These are phyloP conservation scores for Heterotilapia buettikoferi DNA, from an alignment of 2,113 vertebrate genomes.

Conservation along the genomic window DNA sequence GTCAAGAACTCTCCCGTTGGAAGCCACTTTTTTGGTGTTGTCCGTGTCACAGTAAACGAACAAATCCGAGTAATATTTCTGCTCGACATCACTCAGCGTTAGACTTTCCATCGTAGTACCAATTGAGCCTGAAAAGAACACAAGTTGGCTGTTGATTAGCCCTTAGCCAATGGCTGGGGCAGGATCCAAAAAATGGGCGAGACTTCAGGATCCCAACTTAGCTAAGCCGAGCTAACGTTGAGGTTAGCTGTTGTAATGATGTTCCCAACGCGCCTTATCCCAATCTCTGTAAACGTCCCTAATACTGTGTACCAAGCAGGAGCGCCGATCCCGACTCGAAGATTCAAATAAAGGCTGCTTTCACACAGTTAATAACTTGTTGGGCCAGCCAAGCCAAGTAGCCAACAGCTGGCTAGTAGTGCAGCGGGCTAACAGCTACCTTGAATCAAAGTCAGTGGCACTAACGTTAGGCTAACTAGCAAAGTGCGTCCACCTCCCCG, in stretches of 20 bases:
- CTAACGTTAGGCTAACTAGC: conserved; percentile 50
- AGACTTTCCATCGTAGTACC: conserved; percentile 85
- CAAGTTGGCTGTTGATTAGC: conserved; percentile 36
- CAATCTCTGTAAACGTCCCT: not conserved
- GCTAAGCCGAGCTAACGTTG: conserved; percentile 52
- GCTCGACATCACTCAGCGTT: conserved; percentile 91
- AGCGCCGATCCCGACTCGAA: not conserved
- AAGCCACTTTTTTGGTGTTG: conserved; percentile 95
- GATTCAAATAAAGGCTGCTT: not conserved
- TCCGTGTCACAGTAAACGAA: conserved; percentile 97
- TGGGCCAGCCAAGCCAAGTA: conserved; percentile 45
- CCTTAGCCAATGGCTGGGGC: conserved; percentile 49
- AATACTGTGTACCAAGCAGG: not conserved
- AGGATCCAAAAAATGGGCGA: conserved; percentile 61
- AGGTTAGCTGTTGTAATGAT: conserved; percentile 43
- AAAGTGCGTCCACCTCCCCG: conserved; percentile 32
- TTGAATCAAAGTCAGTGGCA: conserved; percentile 64
- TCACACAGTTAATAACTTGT: conserved; percentile 53
- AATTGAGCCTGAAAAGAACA: conserved; percentile 7
- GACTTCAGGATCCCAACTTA: conserved; percentile 61
- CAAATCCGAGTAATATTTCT: conserved; percentile 95
- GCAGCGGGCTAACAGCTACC: conserved; percentile 55
- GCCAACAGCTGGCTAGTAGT: conserved; percentile 56
- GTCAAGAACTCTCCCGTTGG: conserved; percentile 89
- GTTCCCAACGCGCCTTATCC: not conserved